These are phyloP conservation scores for Irena cyanogastra DNA, from an alignment of 2,113 vertebrate genomes.

Conservation along the genomic window DNA sequence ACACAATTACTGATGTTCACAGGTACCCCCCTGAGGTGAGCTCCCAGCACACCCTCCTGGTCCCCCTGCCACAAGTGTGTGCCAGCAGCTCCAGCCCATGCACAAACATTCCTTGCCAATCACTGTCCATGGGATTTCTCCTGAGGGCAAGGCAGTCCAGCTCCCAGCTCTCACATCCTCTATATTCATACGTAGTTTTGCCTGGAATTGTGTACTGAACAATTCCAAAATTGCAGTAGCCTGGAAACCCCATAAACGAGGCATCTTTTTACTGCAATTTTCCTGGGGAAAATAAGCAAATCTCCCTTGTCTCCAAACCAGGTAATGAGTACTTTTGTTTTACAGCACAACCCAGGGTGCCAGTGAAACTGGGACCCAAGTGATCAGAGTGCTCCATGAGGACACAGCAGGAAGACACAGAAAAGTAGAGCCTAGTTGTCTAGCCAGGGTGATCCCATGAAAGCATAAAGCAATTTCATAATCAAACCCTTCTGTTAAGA, in stretches of 20 bases:
- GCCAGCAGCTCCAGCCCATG: not conserved
- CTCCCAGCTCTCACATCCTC: not conserved
- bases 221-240: not conserved
- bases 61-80: not conserved
- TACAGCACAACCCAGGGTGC: not conserved
- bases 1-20: not conserved
- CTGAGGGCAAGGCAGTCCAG: not conserved
- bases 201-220: not conserved
- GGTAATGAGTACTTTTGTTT: not conserved
- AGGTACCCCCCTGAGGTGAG: not conserved
- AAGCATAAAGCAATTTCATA: not conserved
- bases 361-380: not conserved
- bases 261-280: not conserved
- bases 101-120: not conserved
- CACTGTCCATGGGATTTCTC: not conserved
- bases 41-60: not conserved
- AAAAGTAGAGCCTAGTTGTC: not conserved
- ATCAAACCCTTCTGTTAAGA: not conserved
- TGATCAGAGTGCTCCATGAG: not conserved
- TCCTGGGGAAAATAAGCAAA: not conserved
- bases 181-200: rapidly evolving
- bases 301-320: not conserved
- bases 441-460: not conserved
- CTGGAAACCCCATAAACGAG: not conserved
- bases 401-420: not conserved